Evolutionary conservation across 2,888 invertebrate species (phyloP).

Genomic region (Chymomyza procnemis): DNA sequence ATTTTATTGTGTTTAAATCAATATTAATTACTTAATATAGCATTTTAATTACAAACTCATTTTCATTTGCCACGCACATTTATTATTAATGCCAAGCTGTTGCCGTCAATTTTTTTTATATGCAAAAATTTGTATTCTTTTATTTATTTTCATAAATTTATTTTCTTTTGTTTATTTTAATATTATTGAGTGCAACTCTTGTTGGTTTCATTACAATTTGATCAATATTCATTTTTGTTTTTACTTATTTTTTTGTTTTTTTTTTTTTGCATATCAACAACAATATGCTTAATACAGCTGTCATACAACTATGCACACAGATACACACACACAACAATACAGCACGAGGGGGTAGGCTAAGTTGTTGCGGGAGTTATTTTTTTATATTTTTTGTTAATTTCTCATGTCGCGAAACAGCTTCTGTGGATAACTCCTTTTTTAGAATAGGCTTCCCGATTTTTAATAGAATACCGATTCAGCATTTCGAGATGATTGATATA

Average conservation of each 20-base stretch:
- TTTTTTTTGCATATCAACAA: conserved; percentile 43
- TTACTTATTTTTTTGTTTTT: too few relatives aligned
- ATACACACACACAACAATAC: background rate
- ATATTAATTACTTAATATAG: conserved; percentile 53
- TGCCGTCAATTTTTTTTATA: background rate
- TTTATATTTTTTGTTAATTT: too few relatives aligned
- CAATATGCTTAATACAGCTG: conserved; percentile 36
- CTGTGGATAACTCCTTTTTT: too few relatives aligned
- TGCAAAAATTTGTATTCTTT: background rate
- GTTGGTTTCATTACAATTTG: conserved; percentile 31
- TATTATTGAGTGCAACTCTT: conserved; percentile 26
- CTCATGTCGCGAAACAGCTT: too few relatives aligned
- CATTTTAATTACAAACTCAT: conserved; percentile 63
- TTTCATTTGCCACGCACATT: conserved; percentile 8
- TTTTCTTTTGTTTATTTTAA: conserved; percentile 22
- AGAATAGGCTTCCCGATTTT: too few relatives aligned
- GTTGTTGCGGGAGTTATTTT: background rate
- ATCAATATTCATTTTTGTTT: conserved; percentile 43
- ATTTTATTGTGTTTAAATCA: conserved; percentile 23
- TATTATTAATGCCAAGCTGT: background rate
- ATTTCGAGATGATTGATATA: too few relatives aligned
- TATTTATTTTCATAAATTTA: conserved; percentile 1
- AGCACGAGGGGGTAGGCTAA: background rate
- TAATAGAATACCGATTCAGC: too few relatives aligned
- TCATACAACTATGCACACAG: background rate